These are phyloP conservation scores for Myathropa florea DNA, from an alignment of 2,888 invertebrate genomes.

Conservation along the genomic window DNA sequence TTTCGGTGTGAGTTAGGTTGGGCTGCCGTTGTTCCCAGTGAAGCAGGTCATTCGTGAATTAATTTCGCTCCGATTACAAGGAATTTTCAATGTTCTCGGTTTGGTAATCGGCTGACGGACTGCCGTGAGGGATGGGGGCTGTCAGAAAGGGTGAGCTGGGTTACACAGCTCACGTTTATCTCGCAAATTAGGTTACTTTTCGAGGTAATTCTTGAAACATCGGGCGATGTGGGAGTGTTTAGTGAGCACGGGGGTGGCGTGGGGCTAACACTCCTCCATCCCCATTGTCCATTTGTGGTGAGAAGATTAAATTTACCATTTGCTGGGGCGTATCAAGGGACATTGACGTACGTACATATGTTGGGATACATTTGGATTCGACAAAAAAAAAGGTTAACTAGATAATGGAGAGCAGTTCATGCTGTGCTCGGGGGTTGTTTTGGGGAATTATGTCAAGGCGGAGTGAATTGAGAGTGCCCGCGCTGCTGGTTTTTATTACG, in stretches of 20 bases:
- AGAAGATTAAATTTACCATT: background rate
- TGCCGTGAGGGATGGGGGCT: no score
- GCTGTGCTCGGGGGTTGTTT: background rate
- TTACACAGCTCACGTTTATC: background rate
- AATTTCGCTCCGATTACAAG: slow-evolving; percentile 54
- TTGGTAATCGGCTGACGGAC: slow-evolving; percentile 26
- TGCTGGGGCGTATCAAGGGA: background rate
- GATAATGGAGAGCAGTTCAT: background rate
- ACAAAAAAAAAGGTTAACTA: background rate
- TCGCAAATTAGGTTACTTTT: slow-evolving; percentile 22
- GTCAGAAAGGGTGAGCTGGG: background rate
- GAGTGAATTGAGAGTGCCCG: no score
- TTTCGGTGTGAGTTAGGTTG: slow-evolving; percentile 13
- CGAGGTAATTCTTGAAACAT: slow-evolving; percentile 11
- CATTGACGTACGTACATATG: background rate
- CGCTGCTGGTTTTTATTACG: no score
- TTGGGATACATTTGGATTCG: background rate
- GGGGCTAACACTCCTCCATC: background rate
- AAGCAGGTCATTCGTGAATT: slow-evolving; percentile 53
- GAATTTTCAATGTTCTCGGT: slow-evolving; percentile 35
- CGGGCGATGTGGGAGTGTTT: background rate
- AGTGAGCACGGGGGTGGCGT: background rate
- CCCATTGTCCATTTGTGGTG: background rate
- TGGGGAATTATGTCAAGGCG: background rate
- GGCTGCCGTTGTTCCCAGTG: slow-evolving; percentile 21